Evolutionary conservation across 2,888 invertebrate genomes (phyloP), one percentile per base, ranked within the genome.

Genomic region (Horisme vitalbata): DNA sequence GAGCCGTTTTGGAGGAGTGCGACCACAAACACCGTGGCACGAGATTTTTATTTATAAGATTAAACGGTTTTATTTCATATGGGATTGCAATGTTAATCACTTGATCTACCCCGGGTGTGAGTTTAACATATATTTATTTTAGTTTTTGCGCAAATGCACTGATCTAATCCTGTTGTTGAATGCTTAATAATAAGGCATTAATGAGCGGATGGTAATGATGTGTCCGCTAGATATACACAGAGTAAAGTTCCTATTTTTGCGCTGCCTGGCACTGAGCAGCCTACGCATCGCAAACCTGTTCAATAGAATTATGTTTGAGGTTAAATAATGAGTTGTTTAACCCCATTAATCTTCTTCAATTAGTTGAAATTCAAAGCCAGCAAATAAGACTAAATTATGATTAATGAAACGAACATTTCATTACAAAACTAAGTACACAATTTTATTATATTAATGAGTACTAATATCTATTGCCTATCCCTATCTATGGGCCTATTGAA

Each of bases 341-440:
- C 50, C 26, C 44, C 48, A 46, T 55, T 57, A 24, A 46, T 55
- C 49, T 53, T 34, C 36, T 53, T 47, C 45, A 52, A 45, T 43
- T 45, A 55, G 34, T 43, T 51, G 37, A 57, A 54, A 50, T 50
- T 36, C 36, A 48, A 44, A 41, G 50, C 38, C 34, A 34, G 38
- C 37, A 43, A 49, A 41, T 41, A 48, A 48, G 26, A 39, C 36
- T 45, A 50, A 50, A 52, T 52, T 43, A 49, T 48, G 45, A 55
- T 55, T 52, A 46, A 52, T 55, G 20, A 20, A 37, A 12, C n/a
- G 13, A 32, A 14, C n/a, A 11, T 27, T 27, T 27, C 11, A 11
- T 11, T 11, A 27, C 11, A 27, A 2, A 11, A 27, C 10, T 27
- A n/a, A n/a, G n/a, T n/a, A n/a, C n/a, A n/a, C n/a, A n/a, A n/a